Evolutionary conservation across 2,113 vertebrate species (phyloP).

Genomic region (Rhadina sibilatrix): DNA sequence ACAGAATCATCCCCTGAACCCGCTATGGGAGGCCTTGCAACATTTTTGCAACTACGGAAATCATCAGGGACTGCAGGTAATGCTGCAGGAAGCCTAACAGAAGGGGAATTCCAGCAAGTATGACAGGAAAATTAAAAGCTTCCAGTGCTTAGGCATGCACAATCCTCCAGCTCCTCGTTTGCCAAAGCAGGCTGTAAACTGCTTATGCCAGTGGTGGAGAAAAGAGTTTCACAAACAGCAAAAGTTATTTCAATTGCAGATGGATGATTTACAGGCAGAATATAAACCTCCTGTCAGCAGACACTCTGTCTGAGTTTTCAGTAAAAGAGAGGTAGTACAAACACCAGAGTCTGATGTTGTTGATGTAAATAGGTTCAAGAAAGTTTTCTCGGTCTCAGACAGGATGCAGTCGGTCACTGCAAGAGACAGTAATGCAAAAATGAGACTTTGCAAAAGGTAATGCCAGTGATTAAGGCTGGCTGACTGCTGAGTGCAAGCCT

Average conservation of each 20-base stretch:
- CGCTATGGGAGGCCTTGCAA: rapidly evolving
- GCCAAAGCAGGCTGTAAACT: neutral
- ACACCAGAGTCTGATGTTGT: neutral
- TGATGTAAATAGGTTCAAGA: neutral
- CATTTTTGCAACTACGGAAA: neutral
- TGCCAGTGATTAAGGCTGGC: neutral
- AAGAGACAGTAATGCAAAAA: neutral
- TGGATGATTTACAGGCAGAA: neutral
- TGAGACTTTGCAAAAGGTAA: neutral
- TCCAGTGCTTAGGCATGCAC: neutral
- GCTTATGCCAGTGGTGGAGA: neutral
- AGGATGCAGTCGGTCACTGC: neutral
- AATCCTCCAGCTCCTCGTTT: rapidly evolving
- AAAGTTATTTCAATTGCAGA: neutral
- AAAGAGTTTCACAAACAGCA: neutral
- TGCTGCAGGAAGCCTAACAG: neutral
- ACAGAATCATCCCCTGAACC: neutral
- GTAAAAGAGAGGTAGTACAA: neutral
- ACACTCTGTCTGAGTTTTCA: neutral
- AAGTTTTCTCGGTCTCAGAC: neutral
- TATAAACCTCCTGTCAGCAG: neutral
- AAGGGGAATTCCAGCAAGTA: neutral
- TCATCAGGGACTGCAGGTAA: neutral
- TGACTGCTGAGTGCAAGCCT: neutral
- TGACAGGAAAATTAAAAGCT: neutral